Evolutionary conservation across 2,888 invertebrate genomes (phyloP).

Genomic region (Pecten maximus): DNA sequence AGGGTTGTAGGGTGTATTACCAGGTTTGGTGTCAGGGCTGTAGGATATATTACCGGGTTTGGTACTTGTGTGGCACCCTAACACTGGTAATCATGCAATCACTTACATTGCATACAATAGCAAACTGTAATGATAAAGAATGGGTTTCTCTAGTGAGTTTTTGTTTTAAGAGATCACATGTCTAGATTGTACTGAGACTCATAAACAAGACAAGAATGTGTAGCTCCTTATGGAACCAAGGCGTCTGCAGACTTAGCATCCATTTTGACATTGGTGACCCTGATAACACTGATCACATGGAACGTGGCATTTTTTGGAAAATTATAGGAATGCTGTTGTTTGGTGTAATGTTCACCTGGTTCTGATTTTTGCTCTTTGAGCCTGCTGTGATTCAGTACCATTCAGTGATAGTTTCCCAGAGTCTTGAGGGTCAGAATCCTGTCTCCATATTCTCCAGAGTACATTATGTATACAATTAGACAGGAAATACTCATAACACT

Average conservation of each 20-base stretch:
- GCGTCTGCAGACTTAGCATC: neutral
- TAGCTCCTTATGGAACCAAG: neutral
- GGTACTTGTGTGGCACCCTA: no score
- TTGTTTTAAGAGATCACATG: neutral
- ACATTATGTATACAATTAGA: neutral
- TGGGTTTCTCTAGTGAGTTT: neutral
- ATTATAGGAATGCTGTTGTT: neutral
- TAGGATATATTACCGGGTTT: no score
- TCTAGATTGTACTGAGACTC: neutral
- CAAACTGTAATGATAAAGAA: neutral
- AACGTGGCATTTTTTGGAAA: neutral
- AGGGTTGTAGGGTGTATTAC: no score
- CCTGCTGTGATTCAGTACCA: neutral
- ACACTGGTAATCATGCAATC: no score
- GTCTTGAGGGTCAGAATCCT: neutral
- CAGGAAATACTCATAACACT: neutral
- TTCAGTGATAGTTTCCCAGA: neutral
- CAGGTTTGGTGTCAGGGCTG: no score
- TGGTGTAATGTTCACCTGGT: neutral
- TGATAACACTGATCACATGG: neutral
- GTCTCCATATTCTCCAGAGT: neutral
- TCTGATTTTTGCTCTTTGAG: neutral
- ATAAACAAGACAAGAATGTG: neutral
- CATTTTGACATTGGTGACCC: neutral
- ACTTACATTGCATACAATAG: neutral